These are phyloP conservation scores for Aldrovandia affinis DNA, from an alignment of 2,797 vertebrate species.

Conservation along the genomic window DNA sequence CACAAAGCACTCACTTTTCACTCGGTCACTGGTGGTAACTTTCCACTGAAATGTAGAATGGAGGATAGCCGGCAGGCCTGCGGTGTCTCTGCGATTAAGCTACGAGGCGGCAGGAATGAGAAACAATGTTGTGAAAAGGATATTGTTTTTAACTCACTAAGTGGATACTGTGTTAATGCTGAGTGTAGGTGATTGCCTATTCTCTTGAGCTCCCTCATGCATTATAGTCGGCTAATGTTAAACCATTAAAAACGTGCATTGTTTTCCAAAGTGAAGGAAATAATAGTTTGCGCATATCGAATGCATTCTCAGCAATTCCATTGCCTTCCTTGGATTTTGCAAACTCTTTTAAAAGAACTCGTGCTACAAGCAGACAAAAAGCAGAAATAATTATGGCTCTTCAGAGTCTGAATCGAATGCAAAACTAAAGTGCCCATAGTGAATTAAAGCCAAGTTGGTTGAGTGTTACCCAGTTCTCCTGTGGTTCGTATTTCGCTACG, in stretches of 20 bases:
- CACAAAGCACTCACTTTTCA: not conserved
- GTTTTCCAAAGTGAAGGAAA: constrained; percentile 4
- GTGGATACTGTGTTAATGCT: constrained; percentile 21
- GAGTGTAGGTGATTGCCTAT: constrained; percentile 9
- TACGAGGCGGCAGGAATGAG: not conserved
- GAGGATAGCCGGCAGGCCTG: not conserved
- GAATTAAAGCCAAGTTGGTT: not conserved
- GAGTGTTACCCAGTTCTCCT: not conserved
- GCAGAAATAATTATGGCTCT: not conserved
- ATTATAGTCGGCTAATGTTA: not conserved
- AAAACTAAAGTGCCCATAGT: not conserved
- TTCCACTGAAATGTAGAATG: not conserved
- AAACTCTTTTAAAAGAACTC: not conserved
- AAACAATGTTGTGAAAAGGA: not conserved
- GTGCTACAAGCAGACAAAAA: not conserved
- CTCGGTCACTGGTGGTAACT: not conserved
- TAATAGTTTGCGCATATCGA: not conserved
- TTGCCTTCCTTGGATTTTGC: not conserved
- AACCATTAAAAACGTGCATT: not conserved
- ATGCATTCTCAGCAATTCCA: not conserved
- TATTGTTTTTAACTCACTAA: constrained; percentile 22
- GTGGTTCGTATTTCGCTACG: not conserved
- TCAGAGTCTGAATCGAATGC: not conserved
- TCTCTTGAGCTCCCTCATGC: constrained; percentile 5
- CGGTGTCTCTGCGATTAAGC: constrained; percentile 4